These are phyloP conservation scores for Bostrychus sinensis DNA, from an alignment of 2,113 vertebrate genomes.

Conservation along the genomic window DNA sequence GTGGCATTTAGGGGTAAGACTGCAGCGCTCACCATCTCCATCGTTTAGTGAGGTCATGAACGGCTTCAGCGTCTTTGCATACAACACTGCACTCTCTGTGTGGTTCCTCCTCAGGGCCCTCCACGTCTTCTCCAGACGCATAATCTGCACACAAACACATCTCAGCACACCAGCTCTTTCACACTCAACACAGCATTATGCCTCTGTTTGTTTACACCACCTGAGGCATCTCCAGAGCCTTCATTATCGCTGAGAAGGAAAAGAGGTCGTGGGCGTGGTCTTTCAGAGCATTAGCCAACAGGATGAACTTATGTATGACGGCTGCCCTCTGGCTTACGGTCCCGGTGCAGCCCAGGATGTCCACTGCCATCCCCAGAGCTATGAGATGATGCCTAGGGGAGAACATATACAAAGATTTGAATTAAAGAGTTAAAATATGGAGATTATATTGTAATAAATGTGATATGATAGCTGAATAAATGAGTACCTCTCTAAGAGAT, in stretches of 20 bases:
- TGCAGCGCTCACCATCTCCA: conserved; percentile 74
- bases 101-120: conserved; percentile 82
- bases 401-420: conserved; percentile 11
- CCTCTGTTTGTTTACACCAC: conserved; percentile 52
- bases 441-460: too few relatives aligned
- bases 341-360: conserved; percentile 86
- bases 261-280: conserved; percentile 81
- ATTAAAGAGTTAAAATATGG: not conserved
- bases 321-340: conserved; percentile 80
- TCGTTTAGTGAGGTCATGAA: conserved; percentile 83
- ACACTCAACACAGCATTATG: too few relatives aligned
- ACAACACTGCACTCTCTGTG: conserved; percentile 84
- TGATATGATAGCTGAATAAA: too few relatives aligned
- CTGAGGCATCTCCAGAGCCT: conserved; percentile 87
- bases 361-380: conserved; percentile 83
- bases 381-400: conserved; percentile 82
- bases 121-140: conserved; percentile 87
- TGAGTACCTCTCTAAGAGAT: conserved; percentile 86
- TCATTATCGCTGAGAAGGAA: conserved; percentile 88
- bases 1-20: not conserved
- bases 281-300: conserved; percentile 81
- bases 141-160: conserved; percentile 70
- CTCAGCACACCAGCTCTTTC: too few relatives aligned
- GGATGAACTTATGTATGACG: conserved; percentile 82
- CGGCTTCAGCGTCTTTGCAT: conserved; percentile 87